Evolutionary conservation across 2,888 invertebrate species (phyloP).

Genomic region (Erebia epiphron): DNA sequence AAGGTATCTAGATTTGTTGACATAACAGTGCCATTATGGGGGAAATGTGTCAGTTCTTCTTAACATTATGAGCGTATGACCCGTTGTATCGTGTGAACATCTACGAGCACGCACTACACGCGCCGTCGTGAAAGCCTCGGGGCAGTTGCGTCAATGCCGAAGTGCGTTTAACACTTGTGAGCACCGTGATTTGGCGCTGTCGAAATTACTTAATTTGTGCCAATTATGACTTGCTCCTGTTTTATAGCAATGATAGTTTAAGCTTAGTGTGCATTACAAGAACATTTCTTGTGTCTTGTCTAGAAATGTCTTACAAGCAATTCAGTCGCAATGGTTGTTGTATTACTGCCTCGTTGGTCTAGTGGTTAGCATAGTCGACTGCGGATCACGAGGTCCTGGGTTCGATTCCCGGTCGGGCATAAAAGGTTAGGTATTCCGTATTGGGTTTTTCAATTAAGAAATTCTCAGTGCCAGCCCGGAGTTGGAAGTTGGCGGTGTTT

Average conservation of each 20-base stretch:
- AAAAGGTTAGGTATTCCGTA: too few species aligned
- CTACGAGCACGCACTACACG: slow-evolving; percentile 60
- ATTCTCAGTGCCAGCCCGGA: too few species aligned
- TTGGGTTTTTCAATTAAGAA: too few species aligned
- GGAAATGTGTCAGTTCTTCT: slow-evolving; percentile 39
- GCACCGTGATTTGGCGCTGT: slow-evolving; percentile 14
- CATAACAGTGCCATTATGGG: slow-evolving; percentile 31
- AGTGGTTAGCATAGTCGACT: too few species aligned
- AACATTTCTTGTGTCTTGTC: too few species aligned
- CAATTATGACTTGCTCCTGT: background rate
- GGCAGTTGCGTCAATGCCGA: slow-evolving; percentile 57
- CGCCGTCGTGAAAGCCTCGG: slow-evolving; percentile 65
- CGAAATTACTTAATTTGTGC: slow-evolving; percentile 2
- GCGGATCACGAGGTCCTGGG: too few species aligned
- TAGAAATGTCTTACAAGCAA: too few species aligned
- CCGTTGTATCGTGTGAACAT: slow-evolving; percentile 60
- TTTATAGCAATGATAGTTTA: background rate
- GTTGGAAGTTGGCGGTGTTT: too few species aligned
- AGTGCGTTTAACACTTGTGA: slow-evolving; percentile 28
- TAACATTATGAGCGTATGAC: slow-evolving; percentile 34
- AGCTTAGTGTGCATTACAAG: too few species aligned
- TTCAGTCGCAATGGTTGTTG: too few species aligned
- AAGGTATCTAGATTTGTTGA: slow-evolving; percentile 20
- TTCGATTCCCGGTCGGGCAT: too few species aligned
- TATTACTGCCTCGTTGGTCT: too few species aligned